Conservation (phyloP, 2,797 vertebrate species). For the Podarcis lilfordi region DNA sequence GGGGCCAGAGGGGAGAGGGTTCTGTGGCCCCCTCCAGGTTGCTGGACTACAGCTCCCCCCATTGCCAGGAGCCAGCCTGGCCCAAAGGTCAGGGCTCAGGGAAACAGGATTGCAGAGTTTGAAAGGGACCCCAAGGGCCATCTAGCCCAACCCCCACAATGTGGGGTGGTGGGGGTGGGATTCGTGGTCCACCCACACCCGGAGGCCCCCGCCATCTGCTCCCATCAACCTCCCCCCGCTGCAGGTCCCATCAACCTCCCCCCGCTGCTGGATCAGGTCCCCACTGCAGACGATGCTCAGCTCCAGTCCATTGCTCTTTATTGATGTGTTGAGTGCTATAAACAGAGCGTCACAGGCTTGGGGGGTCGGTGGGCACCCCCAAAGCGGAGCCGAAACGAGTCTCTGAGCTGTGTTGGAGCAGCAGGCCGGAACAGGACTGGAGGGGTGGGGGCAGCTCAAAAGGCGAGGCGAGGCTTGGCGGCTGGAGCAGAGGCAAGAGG, state of each 20-base stretch:
- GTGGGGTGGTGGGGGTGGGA: background rate
- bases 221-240: background rate
- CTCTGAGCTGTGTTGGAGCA: background rate
- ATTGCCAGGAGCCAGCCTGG: too few relatives aligned
- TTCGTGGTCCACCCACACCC: background rate
- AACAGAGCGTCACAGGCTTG: constrained; percentile 23
- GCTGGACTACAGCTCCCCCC: too few relatives aligned
- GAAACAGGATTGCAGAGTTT: too few relatives aligned
- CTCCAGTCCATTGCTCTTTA: constrained; percentile 65
- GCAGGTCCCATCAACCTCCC: background rate
- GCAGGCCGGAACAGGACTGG: background rate
- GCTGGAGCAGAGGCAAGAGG: constrained; percentile 21
- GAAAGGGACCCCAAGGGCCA: too few relatives aligned
- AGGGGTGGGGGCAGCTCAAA: background rate
- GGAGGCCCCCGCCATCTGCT: background rate
- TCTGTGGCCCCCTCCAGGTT: background rate
- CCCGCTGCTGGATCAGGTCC: background rate
- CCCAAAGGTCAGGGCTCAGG: too few relatives aligned
- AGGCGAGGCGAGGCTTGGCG: background rate
- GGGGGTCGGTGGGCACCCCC: constrained; percentile 13
- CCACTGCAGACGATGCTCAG: background rate
- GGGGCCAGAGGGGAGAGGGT: too few relatives aligned
- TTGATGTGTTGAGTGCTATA: constrained; percentile 42
- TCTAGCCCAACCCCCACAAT: too few relatives aligned
- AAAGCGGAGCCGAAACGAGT: background rate